Evolutionary conservation across 2,797 vertebrate species (phyloP), one percentile per base, ranked within the genome.

Genomic region (Rhinogobio ventralis): DNA sequence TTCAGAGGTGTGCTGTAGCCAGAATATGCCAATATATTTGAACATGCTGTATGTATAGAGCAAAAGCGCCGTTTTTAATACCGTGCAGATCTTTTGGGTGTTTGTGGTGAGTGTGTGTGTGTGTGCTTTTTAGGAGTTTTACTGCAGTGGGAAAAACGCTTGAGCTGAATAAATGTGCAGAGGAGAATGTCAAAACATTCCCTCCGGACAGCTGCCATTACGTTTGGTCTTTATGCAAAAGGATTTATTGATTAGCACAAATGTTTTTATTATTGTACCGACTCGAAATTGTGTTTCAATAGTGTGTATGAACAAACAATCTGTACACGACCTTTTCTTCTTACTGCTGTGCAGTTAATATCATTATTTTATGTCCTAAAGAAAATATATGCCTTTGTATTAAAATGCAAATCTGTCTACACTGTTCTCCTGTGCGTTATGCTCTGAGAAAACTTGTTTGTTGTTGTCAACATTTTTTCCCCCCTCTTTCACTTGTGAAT

Each of bases 281-380:
- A 77, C 64, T 89, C 88, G 86, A 89, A 91, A 87, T 91, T 94
- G 93, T 90, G 90, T 90, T 87, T 93, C 88, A 91, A 92, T 92
- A 88, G 92, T 94, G 94, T 95, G 95, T 95, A 94, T 92, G 93
- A 94, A 93, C 90, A 94, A 93, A 93, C 81, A 84, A 94, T 94
- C 92, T 96, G 93, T 95, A 95, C 94, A 95, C 94, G 86, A 94
- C 94, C 93, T 95, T 92, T 95, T 95, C 93, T 95, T 95, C 93
- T 95, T 95, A 96, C 95, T 96, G 95, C 95, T 95, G 95, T 96
- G 95, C 95, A 96, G 95, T 95, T 95, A 92, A 93, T 95, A 92
- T 94, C 94, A 94, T 94, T 93, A 94, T 89, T 88, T 92, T 79
- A 93, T 95, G 95, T 95, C 91, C 90, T 94, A 93, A 68, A 81